These are phyloP conservation scores for Palythoa caribaeorum DNA, from an alignment of 92 coral and sea anemone genomes.

Conservation along the genomic window DNA sequence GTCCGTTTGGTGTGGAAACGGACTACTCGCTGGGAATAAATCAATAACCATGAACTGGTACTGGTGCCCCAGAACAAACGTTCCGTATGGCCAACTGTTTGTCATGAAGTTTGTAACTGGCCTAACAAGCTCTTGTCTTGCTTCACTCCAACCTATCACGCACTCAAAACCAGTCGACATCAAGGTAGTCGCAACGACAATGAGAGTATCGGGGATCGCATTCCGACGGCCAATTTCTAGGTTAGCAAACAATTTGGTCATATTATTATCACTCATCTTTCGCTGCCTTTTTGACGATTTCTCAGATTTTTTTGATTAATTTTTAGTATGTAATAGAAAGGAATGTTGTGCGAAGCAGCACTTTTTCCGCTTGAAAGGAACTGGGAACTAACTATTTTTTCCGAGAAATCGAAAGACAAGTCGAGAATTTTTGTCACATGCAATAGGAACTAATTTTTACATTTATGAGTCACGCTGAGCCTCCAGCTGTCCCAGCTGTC, in stretches of 20 bases:
- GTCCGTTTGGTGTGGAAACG: conserved; percentile 24
- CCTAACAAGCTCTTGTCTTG: conserved; percentile 19
- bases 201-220: conserved; percentile 17
- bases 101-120: conserved; percentile 34
- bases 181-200: conserved; percentile 8
- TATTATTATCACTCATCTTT: neutral
- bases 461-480: too few relatives aligned
- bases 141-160: conserved; percentile 44
- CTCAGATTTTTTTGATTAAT: too few relatives aligned
- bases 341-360: neutral
- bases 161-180: conserved; percentile 37
- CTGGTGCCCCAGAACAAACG: conserved; percentile 28
- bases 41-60: conserved; percentile 31
- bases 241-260: neutral
- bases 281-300: neutral
- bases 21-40: conserved; percentile 7
- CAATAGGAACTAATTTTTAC: too few relatives aligned
- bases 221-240: neutral
- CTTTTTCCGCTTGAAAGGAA: neutral
- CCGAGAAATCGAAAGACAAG: neutral
- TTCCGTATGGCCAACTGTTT: conserved; percentile 24
- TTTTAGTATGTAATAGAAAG: neutral
- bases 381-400: conserved; percentile 1
- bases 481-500: too few relatives aligned
- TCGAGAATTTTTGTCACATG: too few relatives aligned